Percentiles rank a stretch among this genome's conserved stretches.
phyloP scores from a whole-genome alignment of 2,888 invertebrate genomes.

The Limnephilus rhombicus region DNA sequence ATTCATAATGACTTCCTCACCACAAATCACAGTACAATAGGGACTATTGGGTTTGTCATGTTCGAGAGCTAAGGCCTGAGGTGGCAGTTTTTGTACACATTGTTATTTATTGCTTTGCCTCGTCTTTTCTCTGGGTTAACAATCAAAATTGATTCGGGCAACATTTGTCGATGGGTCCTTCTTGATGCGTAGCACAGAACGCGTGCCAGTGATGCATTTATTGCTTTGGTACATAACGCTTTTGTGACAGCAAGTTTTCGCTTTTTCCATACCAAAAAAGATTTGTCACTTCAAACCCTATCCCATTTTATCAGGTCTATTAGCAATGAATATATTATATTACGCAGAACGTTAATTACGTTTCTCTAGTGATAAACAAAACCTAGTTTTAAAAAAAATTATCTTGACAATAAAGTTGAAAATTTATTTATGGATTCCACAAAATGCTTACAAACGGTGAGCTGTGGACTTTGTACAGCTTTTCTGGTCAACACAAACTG shows the following conservation, averaged over 20 bases:
- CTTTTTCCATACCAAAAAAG: neutral
- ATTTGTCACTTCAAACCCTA: neutral
- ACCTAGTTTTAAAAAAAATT: no score
- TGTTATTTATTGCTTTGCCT: neutral
- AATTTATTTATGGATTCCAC: no score
- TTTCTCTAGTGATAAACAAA: no score
- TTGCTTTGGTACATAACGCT: neutral
- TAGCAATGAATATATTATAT: no score
- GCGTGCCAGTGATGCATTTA: neutral
- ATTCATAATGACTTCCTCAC: constrained; percentile 26
- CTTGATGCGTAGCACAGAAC: neutral
- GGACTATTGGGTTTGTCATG: neutral
- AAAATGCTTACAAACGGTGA: no score
- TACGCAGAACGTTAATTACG: no score
- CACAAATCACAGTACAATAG: neutral
- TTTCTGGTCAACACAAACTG: no score
- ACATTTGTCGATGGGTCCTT: neutral
- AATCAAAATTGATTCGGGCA: neutral
- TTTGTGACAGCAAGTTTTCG: neutral
- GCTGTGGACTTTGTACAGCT: no score
- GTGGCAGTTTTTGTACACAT: neutral
- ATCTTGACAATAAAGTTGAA: no score
- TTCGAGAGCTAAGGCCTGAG: neutral
- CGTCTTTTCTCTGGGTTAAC: neutral
- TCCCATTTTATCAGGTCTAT: neutral